A percentile compares a stretch with the other conserved stretches of the same genome.
phyloP scores from a whole-genome alignment of 53 echinoderm and acorn worm species.

The Holothuria leucospilota region DNA sequence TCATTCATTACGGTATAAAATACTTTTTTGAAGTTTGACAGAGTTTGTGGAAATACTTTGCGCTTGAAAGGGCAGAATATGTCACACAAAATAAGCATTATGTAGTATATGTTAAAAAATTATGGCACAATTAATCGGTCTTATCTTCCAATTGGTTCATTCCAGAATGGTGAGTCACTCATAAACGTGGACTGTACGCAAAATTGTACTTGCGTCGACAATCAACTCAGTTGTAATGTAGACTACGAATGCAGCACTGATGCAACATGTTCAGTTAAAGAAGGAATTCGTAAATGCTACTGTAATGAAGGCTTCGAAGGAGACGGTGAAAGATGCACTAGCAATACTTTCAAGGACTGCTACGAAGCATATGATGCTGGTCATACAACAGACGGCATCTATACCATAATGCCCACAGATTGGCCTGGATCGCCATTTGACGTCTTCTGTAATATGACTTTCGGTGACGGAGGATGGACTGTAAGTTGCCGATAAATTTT shows the following conservation, averaged over 20 bases:
- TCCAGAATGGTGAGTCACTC: background rate
- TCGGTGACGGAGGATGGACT: constrained; percentile 25
- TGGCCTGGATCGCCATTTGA: background rate
- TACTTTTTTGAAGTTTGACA: too few relatives aligned
- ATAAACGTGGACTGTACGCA: background rate
- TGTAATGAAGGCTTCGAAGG: background rate
- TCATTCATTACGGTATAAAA: too few relatives aligned
- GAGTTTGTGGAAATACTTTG: too few relatives aligned
- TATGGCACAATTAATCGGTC: too few relatives aligned
- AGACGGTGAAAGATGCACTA: background rate
- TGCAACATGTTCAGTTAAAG: background rate
- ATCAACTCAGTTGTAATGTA: background rate
- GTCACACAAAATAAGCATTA: too few relatives aligned
- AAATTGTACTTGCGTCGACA: background rate
- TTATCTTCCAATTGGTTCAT: too few relatives aligned
- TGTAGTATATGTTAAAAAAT: too few relatives aligned
- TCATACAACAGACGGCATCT: background rate
- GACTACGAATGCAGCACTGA: background rate
- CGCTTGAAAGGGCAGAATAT: too few relatives aligned
- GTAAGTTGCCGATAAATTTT: background rate
- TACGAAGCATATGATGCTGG: background rate
- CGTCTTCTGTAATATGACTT: constrained; percentile 7
- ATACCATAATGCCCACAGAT: background rate
- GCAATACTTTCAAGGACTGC: background rate
- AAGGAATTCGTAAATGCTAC: background rate